phyloP scores from a whole-genome alignment of 2,113 vertebrate species.

The Antigone vipio region DNA sequence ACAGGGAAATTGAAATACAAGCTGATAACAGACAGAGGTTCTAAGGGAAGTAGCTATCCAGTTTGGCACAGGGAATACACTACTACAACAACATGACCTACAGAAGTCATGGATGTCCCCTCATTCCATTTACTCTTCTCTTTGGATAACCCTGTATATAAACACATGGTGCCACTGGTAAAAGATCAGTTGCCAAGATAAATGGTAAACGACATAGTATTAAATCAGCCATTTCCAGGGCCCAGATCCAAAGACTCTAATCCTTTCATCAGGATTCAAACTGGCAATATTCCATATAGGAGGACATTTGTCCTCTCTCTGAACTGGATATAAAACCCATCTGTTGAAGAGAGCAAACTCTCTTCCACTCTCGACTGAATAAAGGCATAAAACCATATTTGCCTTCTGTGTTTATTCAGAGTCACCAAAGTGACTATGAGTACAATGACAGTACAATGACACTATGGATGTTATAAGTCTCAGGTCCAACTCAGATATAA shows the following conservation, averaged over 20 bases:
- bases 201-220: not conserved
- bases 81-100: not conserved
- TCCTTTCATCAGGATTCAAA: constrained; percentile 7
- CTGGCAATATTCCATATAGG: not conserved
- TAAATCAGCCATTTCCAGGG: constrained; percentile 24
- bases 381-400: not conserved
- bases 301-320: not conserved
- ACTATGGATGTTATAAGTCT: not conserved
- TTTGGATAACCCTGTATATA: not conserved
- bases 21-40: not conserved
- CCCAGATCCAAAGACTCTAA: not conserved
- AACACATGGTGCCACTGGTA: not conserved
- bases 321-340: not conserved
- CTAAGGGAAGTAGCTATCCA: not conserved
- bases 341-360: not conserved
- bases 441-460: not conserved
- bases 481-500: not conserved
- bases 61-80: not conserved
- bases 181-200: not conserved
- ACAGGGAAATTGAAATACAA: not conserved
- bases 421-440: not conserved
- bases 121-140: not conserved
- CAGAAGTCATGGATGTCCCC: not conserved
- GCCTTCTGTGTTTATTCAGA: not conserved
- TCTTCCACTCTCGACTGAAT: not conserved